Conservation (phyloP, 2,113 vertebrate species). For the Etheostoma cragini region DNA sequence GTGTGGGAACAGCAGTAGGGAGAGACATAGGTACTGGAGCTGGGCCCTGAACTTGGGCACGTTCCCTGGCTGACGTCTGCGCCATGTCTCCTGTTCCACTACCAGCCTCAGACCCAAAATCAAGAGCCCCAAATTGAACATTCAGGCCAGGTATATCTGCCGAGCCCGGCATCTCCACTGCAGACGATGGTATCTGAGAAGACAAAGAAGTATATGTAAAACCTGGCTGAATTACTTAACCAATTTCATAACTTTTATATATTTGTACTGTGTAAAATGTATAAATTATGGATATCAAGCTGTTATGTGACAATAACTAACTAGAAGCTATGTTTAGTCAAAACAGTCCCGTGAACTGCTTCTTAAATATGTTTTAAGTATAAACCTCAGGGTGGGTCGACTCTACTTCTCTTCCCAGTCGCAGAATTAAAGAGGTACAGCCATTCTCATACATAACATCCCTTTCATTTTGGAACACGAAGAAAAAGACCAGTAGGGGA, state of each 20-base stretch:
- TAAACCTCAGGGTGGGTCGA: no score
- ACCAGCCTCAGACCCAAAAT: constrained; percentile 92
- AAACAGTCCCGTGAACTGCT: not conserved
- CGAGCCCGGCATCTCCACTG: constrained; percentile 97
- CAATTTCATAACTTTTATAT: not conserved
- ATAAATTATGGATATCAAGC: not conserved
- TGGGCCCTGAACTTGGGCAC: constrained; percentile 30
- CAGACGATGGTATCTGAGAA: constrained; percentile 91
- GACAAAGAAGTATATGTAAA: not conserved
- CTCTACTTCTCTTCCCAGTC: no score
- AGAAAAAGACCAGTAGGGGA: no score
- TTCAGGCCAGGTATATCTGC: constrained; percentile 92
- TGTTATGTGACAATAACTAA: not conserved
- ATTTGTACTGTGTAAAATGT: not conserved
- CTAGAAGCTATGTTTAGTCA: not conserved
- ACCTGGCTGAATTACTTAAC: not conserved
- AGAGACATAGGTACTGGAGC: constrained; percentile 38
- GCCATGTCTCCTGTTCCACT: constrained; percentile 83
- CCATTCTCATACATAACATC: no score
- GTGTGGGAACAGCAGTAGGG: constrained; percentile 43
- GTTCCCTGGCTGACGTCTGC: constrained; percentile 77
- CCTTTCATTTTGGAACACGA: no score
- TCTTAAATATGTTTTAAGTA: no score
- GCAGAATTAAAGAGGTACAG: no score
- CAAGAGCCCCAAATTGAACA: constrained; percentile 96